Base-by-base conservation (phyloP, 2,888 invertebrate genomes). In the Lasioglossum vierecki region DNA sequence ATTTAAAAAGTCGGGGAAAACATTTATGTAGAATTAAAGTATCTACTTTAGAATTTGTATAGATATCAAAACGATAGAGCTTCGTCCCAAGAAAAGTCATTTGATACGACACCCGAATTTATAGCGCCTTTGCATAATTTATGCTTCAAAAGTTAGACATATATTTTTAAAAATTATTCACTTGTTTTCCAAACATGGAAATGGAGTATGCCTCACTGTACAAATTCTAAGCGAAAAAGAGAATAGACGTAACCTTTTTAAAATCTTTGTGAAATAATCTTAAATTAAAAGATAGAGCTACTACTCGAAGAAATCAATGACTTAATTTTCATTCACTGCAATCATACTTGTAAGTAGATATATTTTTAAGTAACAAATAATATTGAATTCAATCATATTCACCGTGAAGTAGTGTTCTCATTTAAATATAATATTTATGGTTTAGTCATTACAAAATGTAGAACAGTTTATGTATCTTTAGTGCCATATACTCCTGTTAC, bases 401-500 rank as follows among this genome's bases (percentile, higher is more conserved):
- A 70, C 77, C 35, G 75, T 74, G 68, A 46, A 79, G 57, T 79
- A 41, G 79, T 80, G 57, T 79, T 63, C 72, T 71, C 30, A 83
- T 71, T 80, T 46, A 49, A 80, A 70, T 83, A 15, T 76, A 60
- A 73, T 66, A 66, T 77, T 77, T 73, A 70, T 68, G 39, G 46
- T 86, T 74, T 68, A 76, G 70, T 82, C 80, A 72, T 72, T 84
- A 82, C 9, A 41, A 80, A 77, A 57, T 85, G 73, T 44, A 15
- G 80, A 18, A 60, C 83, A 49, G 57, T 70, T 90, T 86, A 46
- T 79, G 84, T 85, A 88, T 66, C 35, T 88, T 85, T 71, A 88
- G 91, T 89, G 90, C 90, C 90, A 91, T 88, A 89, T 90, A 89
- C 90, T 87, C 87, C 86, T 85, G 85, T 93, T 57, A 91, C 91